Conservation (phyloP, 2,113 vertebrate species). For the Calyptommatus sinebrachiatus region DNA sequence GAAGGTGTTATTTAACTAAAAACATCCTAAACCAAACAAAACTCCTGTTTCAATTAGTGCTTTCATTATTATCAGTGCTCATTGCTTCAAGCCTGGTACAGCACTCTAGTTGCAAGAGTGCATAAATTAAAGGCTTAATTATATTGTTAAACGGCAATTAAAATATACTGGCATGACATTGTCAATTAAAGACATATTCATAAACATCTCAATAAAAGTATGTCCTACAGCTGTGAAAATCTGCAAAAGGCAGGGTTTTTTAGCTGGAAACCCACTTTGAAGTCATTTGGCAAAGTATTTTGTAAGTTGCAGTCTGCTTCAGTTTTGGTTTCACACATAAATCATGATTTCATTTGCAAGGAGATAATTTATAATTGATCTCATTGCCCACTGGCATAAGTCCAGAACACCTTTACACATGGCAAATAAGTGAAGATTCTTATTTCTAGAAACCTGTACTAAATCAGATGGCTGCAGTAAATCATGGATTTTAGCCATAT, state of each 20-base stretch:
- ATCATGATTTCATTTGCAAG: constrained; percentile 4
- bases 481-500: no score
- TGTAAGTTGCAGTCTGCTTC: not conserved
- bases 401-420: rapidly evolving
- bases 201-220: constrained; percentile 29
- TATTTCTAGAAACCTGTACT: not conserved
- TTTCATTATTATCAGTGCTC: constrained; percentile 63
- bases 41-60: constrained; percentile 58
- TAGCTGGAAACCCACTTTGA: not conserved
- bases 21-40: constrained; percentile 48
- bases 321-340: not conserved
- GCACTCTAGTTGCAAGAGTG: constrained; percentile 46
- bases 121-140: constrained; percentile 67
- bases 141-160: constrained; percentile 68
- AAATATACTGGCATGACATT: constrained; percentile 62
- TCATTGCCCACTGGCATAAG: not conserved
- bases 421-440: constrained; percentile 9
- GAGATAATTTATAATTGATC: not conserved
- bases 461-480: no score
- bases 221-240: constrained; percentile 13
- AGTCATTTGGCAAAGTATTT: not conserved
- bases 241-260: not conserved
- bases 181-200: constrained; percentile 64
- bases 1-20: constrained; percentile 43
- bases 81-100: constrained; percentile 61